Evolutionary conservation across 1,140 invertebrate genomes (phyloP).

Genomic region (Frieseomelitta varia): DNA sequence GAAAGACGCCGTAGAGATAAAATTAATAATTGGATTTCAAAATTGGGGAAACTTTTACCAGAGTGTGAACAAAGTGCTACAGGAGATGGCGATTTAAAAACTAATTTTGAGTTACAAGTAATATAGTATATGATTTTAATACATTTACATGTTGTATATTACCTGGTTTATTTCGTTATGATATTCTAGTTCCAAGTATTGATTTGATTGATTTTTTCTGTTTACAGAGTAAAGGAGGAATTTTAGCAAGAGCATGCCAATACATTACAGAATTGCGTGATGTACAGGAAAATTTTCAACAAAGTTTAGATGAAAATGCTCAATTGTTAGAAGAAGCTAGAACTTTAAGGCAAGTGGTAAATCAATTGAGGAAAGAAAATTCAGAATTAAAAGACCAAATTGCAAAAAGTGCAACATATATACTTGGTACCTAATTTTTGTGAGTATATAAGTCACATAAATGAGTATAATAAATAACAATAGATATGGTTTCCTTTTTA

Average conservation of each 20-base stretch:
- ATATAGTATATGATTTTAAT: background rate
- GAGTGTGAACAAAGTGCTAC: conserved; percentile 70
- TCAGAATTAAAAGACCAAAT: conserved; percentile 81
- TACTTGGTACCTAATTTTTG: conserved; percentile 40
- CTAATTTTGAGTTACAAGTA: conserved; percentile 63
- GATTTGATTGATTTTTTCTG: conserved; percentile 29
- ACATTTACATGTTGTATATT: background rate
- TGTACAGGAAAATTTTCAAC: conserved; percentile 84
- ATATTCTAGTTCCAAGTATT: background rate
- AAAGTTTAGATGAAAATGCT: conserved; percentile 83
- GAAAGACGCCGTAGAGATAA: conserved; percentile 85
- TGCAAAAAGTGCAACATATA: conserved; percentile 51
- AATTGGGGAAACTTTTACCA: conserved; percentile 86
- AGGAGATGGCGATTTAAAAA: conserved; percentile 60
- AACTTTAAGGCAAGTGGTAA: conserved; percentile 81
- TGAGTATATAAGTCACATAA: too few relatives aligned
- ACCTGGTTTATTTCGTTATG: background rate
- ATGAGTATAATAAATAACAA: conserved; percentile 17
- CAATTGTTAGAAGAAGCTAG: conserved; percentile 81
- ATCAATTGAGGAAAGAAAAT: conserved; percentile 84
- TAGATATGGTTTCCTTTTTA: background rate
- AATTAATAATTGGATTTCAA: conserved; percentile 90
- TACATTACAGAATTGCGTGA: conserved; percentile 92
- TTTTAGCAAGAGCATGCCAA: conserved; percentile 95
- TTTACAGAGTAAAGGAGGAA: conserved; percentile 93